Evolutionary conservation across 2,888 invertebrate species (phyloP), one percentile per base, ranked within the genome.

Genomic region (Phytoseiulus persimilis): DNA sequence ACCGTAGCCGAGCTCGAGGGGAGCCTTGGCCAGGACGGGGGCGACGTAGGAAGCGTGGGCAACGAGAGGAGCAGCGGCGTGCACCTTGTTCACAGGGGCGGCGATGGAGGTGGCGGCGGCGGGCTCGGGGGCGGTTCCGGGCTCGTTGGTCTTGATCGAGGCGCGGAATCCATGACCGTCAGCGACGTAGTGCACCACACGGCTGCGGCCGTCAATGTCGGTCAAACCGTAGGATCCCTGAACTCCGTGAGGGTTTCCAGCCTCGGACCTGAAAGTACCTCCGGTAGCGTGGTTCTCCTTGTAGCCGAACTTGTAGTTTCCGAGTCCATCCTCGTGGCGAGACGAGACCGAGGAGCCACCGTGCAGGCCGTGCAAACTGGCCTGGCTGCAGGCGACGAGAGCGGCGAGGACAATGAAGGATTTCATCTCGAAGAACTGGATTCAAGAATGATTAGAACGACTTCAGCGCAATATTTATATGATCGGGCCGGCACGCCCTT

Each of bases 131-230:
- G 87, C 87, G 33, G 87, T 87, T 87, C 87, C 87, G 32, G 87
- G 87, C 87, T 87, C 87, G 33, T 87, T 87, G 87, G 87, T 87
- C 31, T 87, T 87, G 87, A 87, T 87, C 33, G 87, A 87, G 32
- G 87, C 87, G 31, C 87, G 87, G 87, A 87, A 87, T 28, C 87
- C 87, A 33, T 87, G 87, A 31, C 87, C 87, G 23, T 87, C 87
- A n/a, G 87, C 87, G 33, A 87, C 87, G 87, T 87, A 87, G 87
- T 87, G 32, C 87, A 87, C 87, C n/a, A 87, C 87, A 11, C 87
- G 87, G 39, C 45, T 33, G 87, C 87, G 87, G 32, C 87, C 87
- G 23, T 87, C 87, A n/a, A 87, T 87, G 45, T 87, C 87, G 33
- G 87, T 87, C n/a, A 87, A 31, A 32, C 87, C 87, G 33, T 87